Base-by-base conservation (phyloP, 2,797 vertebrate species). In the Otus scops region DNA sequence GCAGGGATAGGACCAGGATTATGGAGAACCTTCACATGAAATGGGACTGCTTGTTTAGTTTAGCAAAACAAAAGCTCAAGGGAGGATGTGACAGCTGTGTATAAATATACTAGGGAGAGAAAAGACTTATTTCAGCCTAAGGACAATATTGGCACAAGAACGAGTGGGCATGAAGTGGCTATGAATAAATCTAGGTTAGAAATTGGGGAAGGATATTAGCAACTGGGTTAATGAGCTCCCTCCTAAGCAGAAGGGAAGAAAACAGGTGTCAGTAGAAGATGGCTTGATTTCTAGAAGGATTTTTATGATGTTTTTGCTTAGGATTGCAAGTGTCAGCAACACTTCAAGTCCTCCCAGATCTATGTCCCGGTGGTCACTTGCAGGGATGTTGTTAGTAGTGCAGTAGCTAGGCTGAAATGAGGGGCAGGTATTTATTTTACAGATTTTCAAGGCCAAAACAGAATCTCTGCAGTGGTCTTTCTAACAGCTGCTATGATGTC, bases 41-140 rank as follows among this genome's bases (percentile, higher is more conserved):
- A 63, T 43, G 51, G 67, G 51, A 82, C 68, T 91, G 77, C 84
- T 89, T 82, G 70, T 91, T 93, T 87, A 76, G 67, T 91, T 92
- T 82, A 96, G 63, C n/a, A 88, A 85, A 88, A 92, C 59, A 92
- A 94, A 94, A 92, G 59, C 87, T 87, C 70, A 70, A 32, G 89
- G 54, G 89, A 96, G 95, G 95, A 96, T 92, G 63, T 94, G 89
- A 94, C 2, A 1, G 45, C 51, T 92, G 30, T 51, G 91, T 96
- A 87, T 95, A 95, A 96, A 95, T 96, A 96, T 32, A 59, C 6
- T 5, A 78, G 47, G 20, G 67, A 80, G 60, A 80, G 79, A 95
- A 93, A 92, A 91, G 36, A 91, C 60, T 47, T 92, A 85, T 96
- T 96, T 91, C 89, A 85, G 71, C 75, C 45, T 80, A 30, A 84